Conservation (phyloP, 2,888 invertebrate species). For the Eupithecia centaureata region DNA sequence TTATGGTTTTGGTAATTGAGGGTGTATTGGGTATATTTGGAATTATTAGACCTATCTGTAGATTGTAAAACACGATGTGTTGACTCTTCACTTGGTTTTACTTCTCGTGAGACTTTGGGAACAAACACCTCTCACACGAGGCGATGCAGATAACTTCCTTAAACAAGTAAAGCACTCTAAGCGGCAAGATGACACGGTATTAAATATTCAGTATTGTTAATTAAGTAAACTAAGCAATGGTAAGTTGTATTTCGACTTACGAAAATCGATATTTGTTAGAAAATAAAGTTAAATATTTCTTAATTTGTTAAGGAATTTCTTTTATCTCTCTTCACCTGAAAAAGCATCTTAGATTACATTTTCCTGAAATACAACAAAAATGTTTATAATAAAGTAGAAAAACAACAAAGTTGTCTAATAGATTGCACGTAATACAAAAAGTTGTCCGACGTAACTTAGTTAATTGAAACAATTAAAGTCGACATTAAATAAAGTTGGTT, state of each 20-base stretch:
- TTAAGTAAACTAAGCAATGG: background rate
- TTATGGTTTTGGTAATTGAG: background rate
- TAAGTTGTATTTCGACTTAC: background rate
- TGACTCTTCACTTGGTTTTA: no score
- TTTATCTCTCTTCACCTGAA: background rate
- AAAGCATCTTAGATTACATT: background rate
- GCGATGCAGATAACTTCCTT: no score
- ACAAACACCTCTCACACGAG: no score
- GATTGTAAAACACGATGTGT: no score
- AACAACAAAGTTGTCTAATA: conserved; percentile 33
- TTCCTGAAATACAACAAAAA: background rate
- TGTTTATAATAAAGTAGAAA: conserved; percentile 14
- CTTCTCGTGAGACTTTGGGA: no score
- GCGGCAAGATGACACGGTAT: background rate
- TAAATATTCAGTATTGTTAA: background rate
- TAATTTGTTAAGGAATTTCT: background rate
- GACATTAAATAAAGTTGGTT: conserved; percentile 55
- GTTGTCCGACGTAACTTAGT: conserved; percentile 51
- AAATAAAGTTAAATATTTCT: background rate
- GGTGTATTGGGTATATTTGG: background rate
- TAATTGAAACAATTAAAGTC: conserved; percentile 68
- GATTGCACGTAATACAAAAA: conserved; percentile 38
- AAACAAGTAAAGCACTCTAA: background rate
- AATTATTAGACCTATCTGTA: background rate
- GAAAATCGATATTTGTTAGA: background rate